Conservation (phyloP, 2,888 invertebrate species). For the Tenodera sinensis region DNA sequence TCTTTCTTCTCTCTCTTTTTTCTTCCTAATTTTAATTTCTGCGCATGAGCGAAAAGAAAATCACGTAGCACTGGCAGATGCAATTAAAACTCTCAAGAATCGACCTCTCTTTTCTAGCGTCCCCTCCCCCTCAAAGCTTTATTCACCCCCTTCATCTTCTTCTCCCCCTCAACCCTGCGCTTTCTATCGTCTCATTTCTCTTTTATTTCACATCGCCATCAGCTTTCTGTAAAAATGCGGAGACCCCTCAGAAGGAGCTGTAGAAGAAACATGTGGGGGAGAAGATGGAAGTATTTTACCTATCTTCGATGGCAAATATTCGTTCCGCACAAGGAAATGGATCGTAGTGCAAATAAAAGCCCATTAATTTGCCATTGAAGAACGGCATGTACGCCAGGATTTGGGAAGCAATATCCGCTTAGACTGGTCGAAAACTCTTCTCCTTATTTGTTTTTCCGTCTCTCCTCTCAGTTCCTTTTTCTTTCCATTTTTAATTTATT, state of each 20-base stretch:
- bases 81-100: constrained; percentile 29
- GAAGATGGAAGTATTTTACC: background rate
- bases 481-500: background rate
- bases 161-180: background rate
- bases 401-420: background rate
- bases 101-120: constrained; percentile 18
- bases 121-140: constrained; percentile 2
- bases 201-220: constrained; percentile 14
- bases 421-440: background rate
- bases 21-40: constrained; percentile 16
- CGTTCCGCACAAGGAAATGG: background rate
- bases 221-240: background rate
- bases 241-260: background rate
- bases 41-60: constrained; percentile 23
- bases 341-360: constrained; percentile 1
- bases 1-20: background rate
- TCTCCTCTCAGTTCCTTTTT: background rate
- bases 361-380: constrained; percentile 6
- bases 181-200: constrained; percentile 8
- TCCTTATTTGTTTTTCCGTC: background rate
- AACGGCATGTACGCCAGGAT: background rate
- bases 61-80: constrained; percentile 27
- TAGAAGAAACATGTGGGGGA: background rate
- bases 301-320: constrained; percentile 12
- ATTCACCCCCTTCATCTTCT: constrained; percentile 9